Evolutionary conservation across 2,888 invertebrate species (phyloP), one percentile per base, ranked within the genome.

Genomic region (Meiosimyza decipiens): DNA sequence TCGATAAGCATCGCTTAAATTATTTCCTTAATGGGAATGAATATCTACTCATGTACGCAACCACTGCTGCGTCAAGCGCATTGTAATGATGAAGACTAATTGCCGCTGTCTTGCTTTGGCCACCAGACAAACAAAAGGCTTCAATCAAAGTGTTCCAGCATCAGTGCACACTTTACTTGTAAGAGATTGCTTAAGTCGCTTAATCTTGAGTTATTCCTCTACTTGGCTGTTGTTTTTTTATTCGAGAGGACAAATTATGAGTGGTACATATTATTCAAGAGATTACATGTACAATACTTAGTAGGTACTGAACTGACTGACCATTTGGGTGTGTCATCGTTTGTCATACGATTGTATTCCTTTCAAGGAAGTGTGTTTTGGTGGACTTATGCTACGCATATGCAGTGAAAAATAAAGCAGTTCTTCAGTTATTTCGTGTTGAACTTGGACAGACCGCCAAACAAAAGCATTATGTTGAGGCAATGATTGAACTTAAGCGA

Each of bases 41-140:
- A 7, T 51, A 40, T 1, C 1, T 40, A 40, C 40, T 40, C 40
- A 40, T 40, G 40, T 40, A 40, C 40, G 40, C 40, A 9, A 9
- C 9, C 9, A 9, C 40, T 9, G 4, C 40, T 1, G n/a, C n/a
- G 55, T 22, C 15, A 15, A 16, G 59, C 15, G 22, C 13, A 6
- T 7, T 52, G 47, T 40, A 64, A 74, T 74, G 77, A 77, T 75
- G 79, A 76, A 79, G 77, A 78, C 77, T 78, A 77, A 78, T 79
- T 78, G 73, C 76, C 62, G 51, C 74, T 76, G 78, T 76, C 77
- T 16, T 9, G 11, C 6, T 28, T 22, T 55, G 51, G 71, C 15
- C 71, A 6, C 40, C 40, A 65, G 59, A 51, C 51, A 22, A 71
- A 65, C 60, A 40, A 57, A 70, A 63, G 18, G 60, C 22, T 60